Base-by-base conservation (phyloP, 2,113 vertebrate species). In the Onychorhynchus coronatus region DNA sequence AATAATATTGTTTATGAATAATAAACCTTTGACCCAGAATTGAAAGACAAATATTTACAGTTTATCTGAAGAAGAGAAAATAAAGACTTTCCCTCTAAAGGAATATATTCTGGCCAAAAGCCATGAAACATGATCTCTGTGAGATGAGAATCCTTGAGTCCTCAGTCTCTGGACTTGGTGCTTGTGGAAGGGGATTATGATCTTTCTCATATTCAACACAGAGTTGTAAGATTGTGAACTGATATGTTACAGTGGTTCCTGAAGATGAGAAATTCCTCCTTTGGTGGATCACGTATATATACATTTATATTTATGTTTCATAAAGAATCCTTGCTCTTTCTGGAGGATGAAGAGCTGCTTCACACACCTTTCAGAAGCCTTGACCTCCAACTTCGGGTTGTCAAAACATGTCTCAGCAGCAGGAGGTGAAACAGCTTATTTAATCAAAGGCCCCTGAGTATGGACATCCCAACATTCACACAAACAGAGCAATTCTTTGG, bases 141-240 rank as follows among this genome's bases (percentile, higher is more conserved):
- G 63, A 66, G 41, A 55, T 37, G 33, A 66, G 9, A 88, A 72
- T 6, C 82, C 12, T 47, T 7, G 8, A 68, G 19, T 18, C n/a
- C 19, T n/a, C 11, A 1, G 25, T 30, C 18, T 72, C 67, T 59
- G 3, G 3, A 20, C 18, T 27, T 18, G 14, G 31, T 31, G 30
- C 41, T 56, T 35, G 20, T 28, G 30, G 71, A 62, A 78, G 52
- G 52, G 19, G 44, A 49, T 65, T 71, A 35, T 18, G 41, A 55
- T 52, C 42, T 68, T 72, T 47, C 19, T 65, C 37, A 28, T 11
- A 67, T 68, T 56, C 74, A 85, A 50, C 56, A 87, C 5, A 11
- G 1, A 2, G 9, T 1, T 16, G 27, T 19, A 35, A 33, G 19
- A 30, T 6, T 67, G 39, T 49, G 37, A 31, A 13, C 5, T 4